Percentiles rank a stretch among this genome's conserved stretches.
Evolutionary conservation across 2,113 vertebrate species (phyloP).

Genomic region (Pseudopodoces humilis): DNA sequence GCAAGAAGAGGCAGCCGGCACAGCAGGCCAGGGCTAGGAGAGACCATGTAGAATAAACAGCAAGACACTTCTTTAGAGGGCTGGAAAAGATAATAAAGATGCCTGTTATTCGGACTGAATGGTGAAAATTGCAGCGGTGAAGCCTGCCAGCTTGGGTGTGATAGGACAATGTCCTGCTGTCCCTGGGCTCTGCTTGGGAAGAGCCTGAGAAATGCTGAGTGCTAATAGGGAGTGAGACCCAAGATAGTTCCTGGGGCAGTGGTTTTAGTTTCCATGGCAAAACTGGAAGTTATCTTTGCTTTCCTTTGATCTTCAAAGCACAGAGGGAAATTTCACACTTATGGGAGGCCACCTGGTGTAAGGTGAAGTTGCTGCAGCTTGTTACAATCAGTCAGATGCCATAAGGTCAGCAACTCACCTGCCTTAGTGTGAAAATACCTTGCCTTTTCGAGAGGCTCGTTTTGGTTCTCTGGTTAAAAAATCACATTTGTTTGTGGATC

Average conservation of each 20-base stretch:
- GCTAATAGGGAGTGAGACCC: neutral
- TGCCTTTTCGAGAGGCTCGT: neutral
- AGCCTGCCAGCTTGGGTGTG: neutral
- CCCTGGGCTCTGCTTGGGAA: neutral
- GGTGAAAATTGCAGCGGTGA: neutral
- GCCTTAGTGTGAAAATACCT: neutral
- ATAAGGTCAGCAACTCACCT: neutral
- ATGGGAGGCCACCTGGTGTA: neutral
- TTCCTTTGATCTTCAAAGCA: conserved; percentile 51
- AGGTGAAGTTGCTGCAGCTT: conserved; percentile 15
- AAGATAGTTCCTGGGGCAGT: neutral
- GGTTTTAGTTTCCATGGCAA: conserved; percentile 1
- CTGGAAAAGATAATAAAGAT: neutral
- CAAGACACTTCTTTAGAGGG: neutral
- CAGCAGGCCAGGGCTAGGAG: neutral
- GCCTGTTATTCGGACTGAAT: neutral
- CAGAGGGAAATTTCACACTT: conserved; percentile 4
- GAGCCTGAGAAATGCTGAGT: neutral
- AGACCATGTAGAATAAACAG: neutral
- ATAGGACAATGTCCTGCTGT: neutral
- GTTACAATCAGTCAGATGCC: neutral
- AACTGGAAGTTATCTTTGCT: conserved; percentile 15
- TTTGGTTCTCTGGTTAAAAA: neutral
- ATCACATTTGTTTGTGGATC: neutral
- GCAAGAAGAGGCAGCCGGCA: neutral